These are phyloP conservation scores for Odobenus rosmarus DNA, from an alignment of 2,113 vertebrate species.

Conservation along the genomic window DNA sequence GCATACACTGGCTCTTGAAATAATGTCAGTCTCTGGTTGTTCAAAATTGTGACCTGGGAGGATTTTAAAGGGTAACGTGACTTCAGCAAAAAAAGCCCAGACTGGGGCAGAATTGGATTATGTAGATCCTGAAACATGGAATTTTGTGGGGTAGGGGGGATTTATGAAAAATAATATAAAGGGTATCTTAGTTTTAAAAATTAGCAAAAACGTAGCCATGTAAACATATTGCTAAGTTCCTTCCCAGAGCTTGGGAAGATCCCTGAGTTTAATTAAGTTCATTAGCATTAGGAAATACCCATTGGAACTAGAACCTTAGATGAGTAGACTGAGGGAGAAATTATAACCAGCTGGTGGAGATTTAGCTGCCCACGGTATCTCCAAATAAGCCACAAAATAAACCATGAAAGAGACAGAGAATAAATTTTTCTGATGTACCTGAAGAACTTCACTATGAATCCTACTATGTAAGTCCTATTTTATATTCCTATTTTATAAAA, in stretches of 20 bases:
- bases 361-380: not conserved
- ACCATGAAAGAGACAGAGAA: not conserved
- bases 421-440: not conserved
- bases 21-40: not conserved
- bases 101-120: not conserved
- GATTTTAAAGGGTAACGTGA: not conserved
- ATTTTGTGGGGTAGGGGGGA: not conserved
- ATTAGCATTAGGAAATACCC: not conserved
- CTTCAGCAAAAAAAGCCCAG: not conserved
- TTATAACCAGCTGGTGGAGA: not conserved
- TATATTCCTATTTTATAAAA: not conserved
- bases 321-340: not conserved
- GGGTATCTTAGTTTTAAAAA: not conserved
- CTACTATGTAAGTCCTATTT: not conserved
- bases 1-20: not conserved
- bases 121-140: accelerated
- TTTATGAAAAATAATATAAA: not conserved
- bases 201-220: not conserved
- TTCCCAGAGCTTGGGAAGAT: not conserved
- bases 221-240: not conserved
- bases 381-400: not conserved
- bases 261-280: not conserved
- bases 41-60: not conserved
- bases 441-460: not conserved
- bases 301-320: not conserved